A percentile compares a stretch with the other conserved stretches of the same genome.
These are phyloP conservation scores for Chironomus riparius DNA, from an alignment of 2,888 invertebrate species.

Conservation along the genomic window DNA sequence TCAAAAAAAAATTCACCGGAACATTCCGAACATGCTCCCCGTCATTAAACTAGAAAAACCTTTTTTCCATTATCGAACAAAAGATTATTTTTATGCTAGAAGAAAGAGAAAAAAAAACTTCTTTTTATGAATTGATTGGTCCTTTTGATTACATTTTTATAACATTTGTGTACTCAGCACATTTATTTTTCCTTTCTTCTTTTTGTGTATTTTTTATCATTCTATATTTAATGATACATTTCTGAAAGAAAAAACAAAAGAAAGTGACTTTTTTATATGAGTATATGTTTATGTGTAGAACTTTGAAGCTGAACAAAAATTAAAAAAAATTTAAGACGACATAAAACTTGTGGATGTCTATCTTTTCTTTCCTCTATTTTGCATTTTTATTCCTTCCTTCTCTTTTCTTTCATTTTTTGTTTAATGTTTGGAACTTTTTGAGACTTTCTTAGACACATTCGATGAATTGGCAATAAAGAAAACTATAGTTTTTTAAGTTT, in stretches of 20 bases:
- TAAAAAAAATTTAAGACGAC: not conserved
- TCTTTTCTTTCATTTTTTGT: no score
- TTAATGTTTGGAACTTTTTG: not conserved
- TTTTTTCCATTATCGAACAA: not conserved
- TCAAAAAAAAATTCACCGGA: no score
- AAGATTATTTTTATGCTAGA: not conserved
- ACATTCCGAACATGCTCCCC: no score
- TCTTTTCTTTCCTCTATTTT: not conserved
- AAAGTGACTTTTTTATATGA: not conserved
- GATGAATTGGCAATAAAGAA: not conserved
- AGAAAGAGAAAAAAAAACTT: not conserved
- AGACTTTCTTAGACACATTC: not conserved
- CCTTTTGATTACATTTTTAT: not conserved
- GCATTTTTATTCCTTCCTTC: no score
- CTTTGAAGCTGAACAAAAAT: not conserved
- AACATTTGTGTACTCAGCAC: not conserved
- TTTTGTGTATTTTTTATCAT: not conserved
- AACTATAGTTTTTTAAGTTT: no score
- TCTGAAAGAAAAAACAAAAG: not conserved
- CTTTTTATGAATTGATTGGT: no score
- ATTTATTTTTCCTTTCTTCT: not conserved
- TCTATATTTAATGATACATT: not conserved
- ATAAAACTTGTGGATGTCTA: not conserved
- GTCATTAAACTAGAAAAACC: not conserved
- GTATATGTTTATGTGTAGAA: not conserved